phyloP scores from a whole-genome alignment of 2,797 vertebrate genomes.

The Cossypha heuglini region DNA sequence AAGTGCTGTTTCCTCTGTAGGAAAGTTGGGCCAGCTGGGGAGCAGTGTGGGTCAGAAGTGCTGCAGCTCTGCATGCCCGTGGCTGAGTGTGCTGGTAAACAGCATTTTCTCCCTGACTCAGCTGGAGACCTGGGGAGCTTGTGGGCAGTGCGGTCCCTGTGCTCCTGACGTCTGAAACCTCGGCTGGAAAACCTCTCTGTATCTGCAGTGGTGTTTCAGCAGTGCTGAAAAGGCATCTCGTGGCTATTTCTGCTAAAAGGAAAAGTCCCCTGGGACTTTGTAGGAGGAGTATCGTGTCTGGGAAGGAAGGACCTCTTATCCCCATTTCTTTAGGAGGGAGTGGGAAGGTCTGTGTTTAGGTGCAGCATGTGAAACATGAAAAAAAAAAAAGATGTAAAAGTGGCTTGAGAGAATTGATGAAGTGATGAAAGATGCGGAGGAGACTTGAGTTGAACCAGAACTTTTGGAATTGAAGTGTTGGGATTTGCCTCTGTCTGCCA shows the following conservation, averaged over 20 bases:
- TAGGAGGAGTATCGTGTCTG: neutral
- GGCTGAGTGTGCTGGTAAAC: neutral
- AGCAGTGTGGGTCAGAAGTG: neutral
- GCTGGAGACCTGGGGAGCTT: neutral
- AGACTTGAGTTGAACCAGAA: neutral
- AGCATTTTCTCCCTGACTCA: neutral
- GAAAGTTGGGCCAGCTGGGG: neutral
- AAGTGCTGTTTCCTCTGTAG: neutral
- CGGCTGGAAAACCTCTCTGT: neutral
- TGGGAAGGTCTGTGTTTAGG: neutral
- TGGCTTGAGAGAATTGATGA: neutral
- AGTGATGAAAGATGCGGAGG: neutral
- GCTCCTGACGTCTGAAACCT: neutral
- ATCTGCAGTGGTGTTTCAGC: neutral
- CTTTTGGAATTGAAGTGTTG: neutral
- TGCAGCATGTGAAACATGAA: neutral
- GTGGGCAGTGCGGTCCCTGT: neutral
- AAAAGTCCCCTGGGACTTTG: neutral
- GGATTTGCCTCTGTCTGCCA: neutral
- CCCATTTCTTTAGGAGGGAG: neutral
- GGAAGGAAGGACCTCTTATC: neutral
- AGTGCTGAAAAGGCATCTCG: neutral
- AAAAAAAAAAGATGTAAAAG: neutral
- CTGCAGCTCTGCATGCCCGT: neutral
- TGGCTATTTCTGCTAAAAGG: slow-evolving; percentile 4